These are phyloP conservation scores for Amphiprion ocellaris DNA, from an alignment of 2,113 vertebrate genomes.

Conservation along the genomic window DNA sequence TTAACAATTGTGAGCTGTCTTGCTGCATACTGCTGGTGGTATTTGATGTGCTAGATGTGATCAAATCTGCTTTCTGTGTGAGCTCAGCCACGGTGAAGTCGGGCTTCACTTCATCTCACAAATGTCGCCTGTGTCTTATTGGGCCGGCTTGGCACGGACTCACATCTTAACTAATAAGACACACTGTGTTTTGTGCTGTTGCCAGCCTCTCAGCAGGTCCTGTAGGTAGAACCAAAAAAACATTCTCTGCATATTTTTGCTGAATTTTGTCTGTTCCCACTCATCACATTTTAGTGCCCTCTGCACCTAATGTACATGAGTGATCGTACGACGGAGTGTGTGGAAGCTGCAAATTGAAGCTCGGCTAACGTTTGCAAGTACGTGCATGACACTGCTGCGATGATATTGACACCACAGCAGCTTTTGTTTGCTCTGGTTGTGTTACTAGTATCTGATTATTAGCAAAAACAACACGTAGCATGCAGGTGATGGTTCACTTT, in stretches of 20 bases:
- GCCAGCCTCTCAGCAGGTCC: constrained; percentile 38
- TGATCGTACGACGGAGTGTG: constrained; percentile 40
- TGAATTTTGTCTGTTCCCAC: constrained; percentile 30
- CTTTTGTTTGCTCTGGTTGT: background rate
- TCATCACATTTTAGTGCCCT: constrained; percentile 32
- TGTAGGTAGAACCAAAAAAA: constrained; percentile 17
- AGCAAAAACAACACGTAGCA: constrained; percentile 9
- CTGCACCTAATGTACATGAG: constrained; percentile 35
- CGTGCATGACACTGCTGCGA: background rate
- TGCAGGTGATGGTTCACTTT: constrained; percentile 10
- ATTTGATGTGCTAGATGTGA: constrained; percentile 75
- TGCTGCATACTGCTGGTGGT: constrained; percentile 58
- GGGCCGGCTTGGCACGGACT: constrained; percentile 34
- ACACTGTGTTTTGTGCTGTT: constrained; percentile 37
- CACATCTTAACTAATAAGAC: constrained; percentile 46
- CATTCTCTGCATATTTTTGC: constrained; percentile 40
- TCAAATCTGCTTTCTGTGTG: constrained; percentile 65
- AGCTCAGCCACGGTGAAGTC: constrained; percentile 44
- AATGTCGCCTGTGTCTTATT: constrained; percentile 38
- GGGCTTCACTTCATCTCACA: constrained; percentile 40
- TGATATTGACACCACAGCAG: background rate
- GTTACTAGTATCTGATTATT: background rate
- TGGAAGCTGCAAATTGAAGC: constrained; percentile 46
- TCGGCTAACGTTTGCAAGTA: constrained; percentile 32
- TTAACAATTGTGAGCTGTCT: constrained; percentile 77